Evolutionary conservation across 2,888 invertebrate species (phyloP), one percentile per base, ranked within the genome.

Genomic region (Leptinotarsa juncta): DNA sequence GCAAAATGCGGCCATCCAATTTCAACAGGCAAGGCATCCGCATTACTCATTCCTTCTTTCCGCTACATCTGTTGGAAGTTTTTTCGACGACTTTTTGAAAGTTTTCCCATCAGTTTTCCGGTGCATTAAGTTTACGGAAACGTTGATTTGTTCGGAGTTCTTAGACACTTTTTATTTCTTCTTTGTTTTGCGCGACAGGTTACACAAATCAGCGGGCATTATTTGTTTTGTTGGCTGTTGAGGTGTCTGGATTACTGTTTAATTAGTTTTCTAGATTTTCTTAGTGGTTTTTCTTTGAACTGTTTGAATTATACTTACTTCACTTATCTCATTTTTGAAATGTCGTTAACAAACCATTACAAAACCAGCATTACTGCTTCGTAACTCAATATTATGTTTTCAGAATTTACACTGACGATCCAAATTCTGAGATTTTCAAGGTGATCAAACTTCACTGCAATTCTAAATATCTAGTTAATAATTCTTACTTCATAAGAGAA

Each of bases 31-130:
- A n/a, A 16, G 42, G n/a, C 26, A 16, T 5, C 42, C 62, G n/a
- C 42, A 5, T 42, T 18, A 18, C 60, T 62, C n/a, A 16, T n/a
- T 57, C 57, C 57, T 57, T 57, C 23, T 16, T n/a, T 42, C 42
- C 62, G 57, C 60, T 48, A 48, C 65, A 67, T 57, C 57, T 26
- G 26, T 60, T 32, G 23, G 14, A 69, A 72, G 67, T 72, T 74
- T 74, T 76, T 76, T 78, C 73, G 42, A 76, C 73, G 73, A 69
- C 76, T 76, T 76, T 74, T 76, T 62, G 55, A 77, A 77, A 77
- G 70, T 77, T 81, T 80, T 77, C 77, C 72, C 80, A 80, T 81
- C 78, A 79, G 75, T 79, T 81, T 82, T 82, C 80, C 81, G 77
- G 77, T 78, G 81, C 80, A 82, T 82, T 82, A 81, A 81, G 74